These are phyloP conservation scores for Pteria penguin DNA, from an alignment of 2,888 invertebrate species.

Conservation along the genomic window DNA sequence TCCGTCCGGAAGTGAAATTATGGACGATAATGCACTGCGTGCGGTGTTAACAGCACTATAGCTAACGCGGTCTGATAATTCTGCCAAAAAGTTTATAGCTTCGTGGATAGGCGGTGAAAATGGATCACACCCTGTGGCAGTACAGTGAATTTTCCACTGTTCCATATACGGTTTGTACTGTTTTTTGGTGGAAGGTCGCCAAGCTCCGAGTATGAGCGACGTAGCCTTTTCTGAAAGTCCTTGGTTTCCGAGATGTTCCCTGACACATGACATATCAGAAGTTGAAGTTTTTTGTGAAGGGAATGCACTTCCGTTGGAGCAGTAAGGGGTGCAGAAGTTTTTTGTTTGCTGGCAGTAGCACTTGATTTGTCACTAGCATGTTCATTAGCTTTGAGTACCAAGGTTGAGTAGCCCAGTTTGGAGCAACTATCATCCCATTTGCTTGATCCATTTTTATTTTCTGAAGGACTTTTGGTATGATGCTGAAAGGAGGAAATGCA, in stretches of 20 bases:
- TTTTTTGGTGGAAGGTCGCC: conserved; percentile 39
- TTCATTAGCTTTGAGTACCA: conserved; percentile 44
- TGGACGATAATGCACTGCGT: not conserved
- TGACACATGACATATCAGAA: too few relatives aligned
- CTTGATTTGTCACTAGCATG: conserved; percentile 19
- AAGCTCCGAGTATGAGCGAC: conserved; percentile 40
- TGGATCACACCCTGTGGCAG: conserved; percentile 33
- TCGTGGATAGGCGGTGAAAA: conserved; percentile 39
- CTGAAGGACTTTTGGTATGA: conserved; percentile 36
- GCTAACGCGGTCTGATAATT: not conserved
- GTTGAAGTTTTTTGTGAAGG: conserved; percentile 30
- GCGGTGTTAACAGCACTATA: not conserved
- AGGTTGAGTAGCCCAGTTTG: conserved; percentile 45
- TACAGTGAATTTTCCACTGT: conserved; percentile 42
- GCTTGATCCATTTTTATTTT: conserved; percentile 39
- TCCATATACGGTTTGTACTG: conserved; percentile 46
- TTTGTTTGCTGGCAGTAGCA: not conserved
- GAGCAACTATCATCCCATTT: conserved; percentile 37
- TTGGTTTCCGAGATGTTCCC: conserved; percentile 19
- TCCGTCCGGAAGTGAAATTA: not conserved
- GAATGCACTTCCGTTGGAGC: not conserved
- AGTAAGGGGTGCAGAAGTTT: not conserved
- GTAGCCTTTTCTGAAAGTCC: conserved; percentile 34
- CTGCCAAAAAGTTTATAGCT: not conserved
- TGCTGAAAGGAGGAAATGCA: conserved; percentile 51